These are phyloP conservation scores for Neoitamus cyanurus DNA, from an alignment of 2,888 invertebrate species.

Conservation along the genomic window DNA sequence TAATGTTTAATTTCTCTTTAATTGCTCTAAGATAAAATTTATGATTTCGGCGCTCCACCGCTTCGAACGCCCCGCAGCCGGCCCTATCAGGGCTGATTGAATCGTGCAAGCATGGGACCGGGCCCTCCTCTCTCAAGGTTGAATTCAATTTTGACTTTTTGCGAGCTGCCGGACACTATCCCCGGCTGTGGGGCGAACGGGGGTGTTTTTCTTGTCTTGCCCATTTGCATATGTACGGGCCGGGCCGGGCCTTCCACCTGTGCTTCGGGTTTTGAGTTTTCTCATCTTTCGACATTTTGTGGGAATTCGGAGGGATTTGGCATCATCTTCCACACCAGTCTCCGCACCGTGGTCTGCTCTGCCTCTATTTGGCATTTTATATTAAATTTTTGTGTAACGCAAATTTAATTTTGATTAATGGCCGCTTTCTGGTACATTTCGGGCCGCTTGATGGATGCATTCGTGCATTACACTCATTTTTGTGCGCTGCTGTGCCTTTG, in stretches of 20 bases:
- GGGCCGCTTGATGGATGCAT: neutral
- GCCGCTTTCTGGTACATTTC: neutral
- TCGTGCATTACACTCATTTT: neutral
- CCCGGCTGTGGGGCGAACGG: neutral
- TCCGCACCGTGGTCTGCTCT: neutral
- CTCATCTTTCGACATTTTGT: conserved; percentile 9
- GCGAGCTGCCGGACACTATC: neutral
- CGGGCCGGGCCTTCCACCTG: neutral
- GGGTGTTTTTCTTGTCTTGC: neutral
- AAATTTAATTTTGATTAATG: conserved; percentile 42
- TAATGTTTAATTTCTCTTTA: conserved; percentile 58
- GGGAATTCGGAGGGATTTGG: neutral
- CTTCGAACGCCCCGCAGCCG: neutral
- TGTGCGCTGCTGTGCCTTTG: neutral
- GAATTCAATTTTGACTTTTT: neutral
- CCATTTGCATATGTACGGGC: neutral
- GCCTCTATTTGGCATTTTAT: conserved; percentile 4
- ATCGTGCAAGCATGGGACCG: neutral
- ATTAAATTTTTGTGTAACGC: conserved; percentile 31
- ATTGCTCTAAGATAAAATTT: conserved; percentile 56
- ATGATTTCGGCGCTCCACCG: conserved; percentile 33
- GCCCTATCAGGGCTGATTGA: conserved; percentile 8
- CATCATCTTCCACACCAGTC: neutral
- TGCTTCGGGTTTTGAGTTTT: neutral
- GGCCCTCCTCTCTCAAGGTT: neutral